Evolutionary conservation across 2,113 vertebrate species (phyloP).

Genomic region (Gadus macrocephalus): DNA sequence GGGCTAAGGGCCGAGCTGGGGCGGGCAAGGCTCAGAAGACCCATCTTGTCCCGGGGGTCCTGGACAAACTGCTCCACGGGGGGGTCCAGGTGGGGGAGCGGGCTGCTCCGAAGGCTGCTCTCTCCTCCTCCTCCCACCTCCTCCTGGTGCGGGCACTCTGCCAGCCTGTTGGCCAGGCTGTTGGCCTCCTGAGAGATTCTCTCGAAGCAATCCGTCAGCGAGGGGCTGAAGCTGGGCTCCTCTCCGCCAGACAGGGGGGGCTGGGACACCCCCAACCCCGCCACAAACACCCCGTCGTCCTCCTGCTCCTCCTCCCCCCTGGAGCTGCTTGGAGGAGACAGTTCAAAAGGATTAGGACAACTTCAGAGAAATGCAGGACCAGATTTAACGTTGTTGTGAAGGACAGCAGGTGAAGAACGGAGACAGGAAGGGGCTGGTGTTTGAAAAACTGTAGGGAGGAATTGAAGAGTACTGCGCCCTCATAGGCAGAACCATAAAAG

Average conservation of each 20-base stretch:
- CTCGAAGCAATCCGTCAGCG: slow-evolving; percentile 78
- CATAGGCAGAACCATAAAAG: too few species aligned
- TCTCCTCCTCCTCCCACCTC: too few species aligned
- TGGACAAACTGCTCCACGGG: slow-evolving; percentile 74
- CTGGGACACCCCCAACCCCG: slow-evolving; percentile 39
- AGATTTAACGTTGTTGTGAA: not conserved
- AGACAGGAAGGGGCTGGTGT: too few species aligned
- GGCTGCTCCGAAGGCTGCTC: too few species aligned
- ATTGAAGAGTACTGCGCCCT: too few species aligned
- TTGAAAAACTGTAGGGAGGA: too few species aligned
- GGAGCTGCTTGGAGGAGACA: slow-evolving; percentile 47
- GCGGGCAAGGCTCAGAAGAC: slow-evolving; percentile 60
- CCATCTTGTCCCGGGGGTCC: slow-evolving; percentile 71
- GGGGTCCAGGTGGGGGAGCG: too few species aligned
- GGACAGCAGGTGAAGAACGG: too few species aligned
- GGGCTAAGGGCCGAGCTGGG: slow-evolving; percentile 62
- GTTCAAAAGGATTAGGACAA: not conserved
- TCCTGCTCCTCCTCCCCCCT: slow-evolving; percentile 76
- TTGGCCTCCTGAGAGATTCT: slow-evolving; percentile 86
- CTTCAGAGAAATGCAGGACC: too few species aligned
- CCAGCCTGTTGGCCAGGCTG: slow-evolving; percentile 74
- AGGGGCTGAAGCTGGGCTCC: slow-evolving; percentile 72
- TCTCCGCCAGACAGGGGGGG: slow-evolving; percentile 21
- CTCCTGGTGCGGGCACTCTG: slow-evolving; percentile 39
- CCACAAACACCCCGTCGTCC: slow-evolving; percentile 86